Conservation (phyloP, 2,888 invertebrate species). For the Dilophus febrilis region DNA sequence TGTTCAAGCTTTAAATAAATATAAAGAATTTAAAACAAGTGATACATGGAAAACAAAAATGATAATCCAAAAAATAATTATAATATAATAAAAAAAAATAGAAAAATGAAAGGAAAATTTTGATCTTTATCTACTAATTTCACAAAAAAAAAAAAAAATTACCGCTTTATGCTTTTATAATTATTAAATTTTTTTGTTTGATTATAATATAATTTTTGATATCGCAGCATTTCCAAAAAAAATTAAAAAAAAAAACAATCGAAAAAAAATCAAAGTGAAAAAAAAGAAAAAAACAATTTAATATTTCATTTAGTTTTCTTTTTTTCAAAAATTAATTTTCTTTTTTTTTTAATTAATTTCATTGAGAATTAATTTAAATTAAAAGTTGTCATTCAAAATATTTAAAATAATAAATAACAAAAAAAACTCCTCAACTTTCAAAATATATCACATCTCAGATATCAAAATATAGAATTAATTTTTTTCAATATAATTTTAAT, state of each 20-base stretch:
- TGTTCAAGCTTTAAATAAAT: too few species aligned
- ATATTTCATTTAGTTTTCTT: too few species aligned
- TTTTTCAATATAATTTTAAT: neutral
- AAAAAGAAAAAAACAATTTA: too few species aligned
- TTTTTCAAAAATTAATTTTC: neutral
- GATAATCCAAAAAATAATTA: neutral
- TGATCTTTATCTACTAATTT: too few species aligned
- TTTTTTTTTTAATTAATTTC: neutral
- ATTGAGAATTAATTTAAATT: neutral
- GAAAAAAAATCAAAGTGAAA: neutral
- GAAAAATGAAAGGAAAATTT: too few species aligned
- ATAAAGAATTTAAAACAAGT: too few species aligned
- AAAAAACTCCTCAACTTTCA: too few species aligned
- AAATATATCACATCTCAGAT: neutral
- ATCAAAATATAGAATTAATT: neutral
- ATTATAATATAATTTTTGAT: constrained; percentile 8
- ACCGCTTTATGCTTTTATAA: constrained; percentile 34
- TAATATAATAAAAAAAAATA: constrained; percentile 14
- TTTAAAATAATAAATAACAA: too few species aligned
- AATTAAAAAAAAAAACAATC: constrained; percentile 8
- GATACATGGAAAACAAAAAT: neutral
- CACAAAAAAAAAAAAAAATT: too few species aligned
- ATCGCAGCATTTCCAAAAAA: constrained; percentile 13
- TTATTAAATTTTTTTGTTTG: constrained; percentile 15
- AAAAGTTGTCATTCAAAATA: neutral